Conservation (phyloP, 35 echinoderm and acorn worm genomes). For the Ophioderma brevispina region DNA sequence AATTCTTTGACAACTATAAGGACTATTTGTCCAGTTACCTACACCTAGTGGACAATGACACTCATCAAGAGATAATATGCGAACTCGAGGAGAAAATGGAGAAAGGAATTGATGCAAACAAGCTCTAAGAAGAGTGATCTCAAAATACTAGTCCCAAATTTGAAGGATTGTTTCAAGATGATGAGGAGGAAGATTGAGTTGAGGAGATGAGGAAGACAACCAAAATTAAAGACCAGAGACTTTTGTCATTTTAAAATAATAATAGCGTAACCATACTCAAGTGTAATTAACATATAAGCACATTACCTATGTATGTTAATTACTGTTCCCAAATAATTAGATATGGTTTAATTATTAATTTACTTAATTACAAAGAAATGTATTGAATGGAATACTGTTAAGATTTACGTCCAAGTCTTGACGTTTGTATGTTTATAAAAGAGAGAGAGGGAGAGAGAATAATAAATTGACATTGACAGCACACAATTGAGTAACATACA, state of each 20-base stretch:
- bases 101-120: background rate
- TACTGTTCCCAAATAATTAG: background rate
- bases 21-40: slow-evolving; percentile 13
- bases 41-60: background rate
- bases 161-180: background rate
- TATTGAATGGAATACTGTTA: no score
- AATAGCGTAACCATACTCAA: background rate
- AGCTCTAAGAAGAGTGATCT: background rate
- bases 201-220: background rate
- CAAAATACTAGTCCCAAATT: background rate
- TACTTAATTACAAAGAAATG: no score
- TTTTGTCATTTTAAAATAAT: background rate
- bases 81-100: no score
- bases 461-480: no score
- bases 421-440: no score
- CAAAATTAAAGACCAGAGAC: background rate
- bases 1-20: background rate
- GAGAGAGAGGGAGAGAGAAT: no score
- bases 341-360: background rate
- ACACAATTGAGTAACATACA: no score
- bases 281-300: background rate
- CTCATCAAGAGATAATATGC: background rate
- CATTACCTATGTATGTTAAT: background rate
- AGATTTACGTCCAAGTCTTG: no score
- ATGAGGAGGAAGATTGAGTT: background rate